phyloP scores from a whole-genome alignment of 1,140 invertebrate genomes.

The Stegodyphus mimosarum region DNA sequence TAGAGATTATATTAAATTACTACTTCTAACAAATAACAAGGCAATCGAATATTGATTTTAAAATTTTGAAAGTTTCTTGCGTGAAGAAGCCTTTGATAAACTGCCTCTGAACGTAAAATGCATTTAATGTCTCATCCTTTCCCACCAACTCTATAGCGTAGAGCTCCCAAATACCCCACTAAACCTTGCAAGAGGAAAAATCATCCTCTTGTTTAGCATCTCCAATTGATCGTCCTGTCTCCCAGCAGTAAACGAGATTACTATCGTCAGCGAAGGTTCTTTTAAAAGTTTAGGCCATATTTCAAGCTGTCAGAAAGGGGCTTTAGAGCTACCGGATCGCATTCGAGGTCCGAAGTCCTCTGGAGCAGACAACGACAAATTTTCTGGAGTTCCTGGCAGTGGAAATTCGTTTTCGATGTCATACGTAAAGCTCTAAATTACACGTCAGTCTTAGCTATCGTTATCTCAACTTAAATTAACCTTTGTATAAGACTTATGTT shows the following conservation, averaged over 20 bases:
- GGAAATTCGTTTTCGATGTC: slow-evolving; percentile 33
- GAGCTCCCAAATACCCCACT: too few species aligned
- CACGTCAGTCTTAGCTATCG: slow-evolving; percentile 4
- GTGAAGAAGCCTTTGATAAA: too few species aligned
- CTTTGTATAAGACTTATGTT: too few species aligned
- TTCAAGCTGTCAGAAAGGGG: slow-evolving; percentile 48
- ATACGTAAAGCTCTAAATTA: slow-evolving; percentile 12
- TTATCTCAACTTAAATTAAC: too few species aligned
- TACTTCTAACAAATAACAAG: too few species aligned
- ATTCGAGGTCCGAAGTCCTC: slow-evolving; percentile 43
- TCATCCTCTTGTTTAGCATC: slow-evolving; percentile 34
- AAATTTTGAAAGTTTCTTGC: too few species aligned
- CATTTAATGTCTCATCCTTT: too few species aligned
- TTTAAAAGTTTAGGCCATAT: slow-evolving; percentile 51
- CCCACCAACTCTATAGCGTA: too few species aligned
- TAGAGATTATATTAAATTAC: too few species aligned
- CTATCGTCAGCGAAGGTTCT: slow-evolving; percentile 37
- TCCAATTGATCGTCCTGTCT: slow-evolving; percentile 56
- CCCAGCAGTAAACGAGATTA: slow-evolving; percentile 47
- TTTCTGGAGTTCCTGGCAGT: slow-evolving; percentile 25
- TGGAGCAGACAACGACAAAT: slow-evolving; percentile 25
- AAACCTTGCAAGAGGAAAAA: slow-evolving; percentile 14
- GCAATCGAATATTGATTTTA: too few species aligned
- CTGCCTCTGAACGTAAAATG: too few species aligned
- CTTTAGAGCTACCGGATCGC: slow-evolving; percentile 17